phyloP scores from a whole-genome alignment of 2,113 vertebrate species.

The Mixornis gularis region DNA sequence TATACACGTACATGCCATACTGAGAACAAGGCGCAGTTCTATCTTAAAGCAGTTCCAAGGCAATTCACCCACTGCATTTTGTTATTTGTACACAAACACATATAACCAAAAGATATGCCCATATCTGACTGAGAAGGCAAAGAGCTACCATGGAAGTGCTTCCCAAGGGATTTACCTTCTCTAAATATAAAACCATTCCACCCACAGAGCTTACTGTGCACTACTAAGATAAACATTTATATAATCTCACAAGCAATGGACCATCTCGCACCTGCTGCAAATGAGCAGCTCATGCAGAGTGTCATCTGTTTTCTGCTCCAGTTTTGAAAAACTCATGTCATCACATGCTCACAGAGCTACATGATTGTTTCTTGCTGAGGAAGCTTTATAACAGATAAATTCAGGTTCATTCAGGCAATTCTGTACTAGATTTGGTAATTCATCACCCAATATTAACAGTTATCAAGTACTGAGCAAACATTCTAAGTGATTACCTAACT shows the following conservation, averaged over 20 bases:
- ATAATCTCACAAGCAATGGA: not conserved
- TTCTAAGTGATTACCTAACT: not conserved
- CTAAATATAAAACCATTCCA: not conserved
- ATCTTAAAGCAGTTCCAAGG: not conserved
- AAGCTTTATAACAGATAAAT: not conserved
- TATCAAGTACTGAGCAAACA: not conserved
- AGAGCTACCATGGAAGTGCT: not conserved
- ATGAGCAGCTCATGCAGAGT: not conserved
- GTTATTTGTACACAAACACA: not conserved
- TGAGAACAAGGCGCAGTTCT: not conserved
- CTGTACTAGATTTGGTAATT: not conserved
- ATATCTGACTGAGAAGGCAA: not conserved
- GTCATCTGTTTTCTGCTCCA: not conserved
- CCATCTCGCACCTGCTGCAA: not conserved
- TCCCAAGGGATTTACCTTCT: not conserved
- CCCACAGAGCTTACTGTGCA: not conserved
- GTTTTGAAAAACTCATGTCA: not conserved
- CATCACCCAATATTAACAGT: not conserved
- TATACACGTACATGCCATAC: not conserved
- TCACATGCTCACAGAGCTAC: not conserved
- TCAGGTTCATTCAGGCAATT: not conserved
- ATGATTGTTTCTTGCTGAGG: not conserved
- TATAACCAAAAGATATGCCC: not conserved
- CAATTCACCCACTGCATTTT: not conserved
- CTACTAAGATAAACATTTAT: not conserved